A percentile compares a stretch with the other conserved stretches of the same genome.
Conservation (phyloP, 30 jellyfish, hydroid and myxozoan species). For the Aurelia aurita complex sp. Pacific region DNA sequence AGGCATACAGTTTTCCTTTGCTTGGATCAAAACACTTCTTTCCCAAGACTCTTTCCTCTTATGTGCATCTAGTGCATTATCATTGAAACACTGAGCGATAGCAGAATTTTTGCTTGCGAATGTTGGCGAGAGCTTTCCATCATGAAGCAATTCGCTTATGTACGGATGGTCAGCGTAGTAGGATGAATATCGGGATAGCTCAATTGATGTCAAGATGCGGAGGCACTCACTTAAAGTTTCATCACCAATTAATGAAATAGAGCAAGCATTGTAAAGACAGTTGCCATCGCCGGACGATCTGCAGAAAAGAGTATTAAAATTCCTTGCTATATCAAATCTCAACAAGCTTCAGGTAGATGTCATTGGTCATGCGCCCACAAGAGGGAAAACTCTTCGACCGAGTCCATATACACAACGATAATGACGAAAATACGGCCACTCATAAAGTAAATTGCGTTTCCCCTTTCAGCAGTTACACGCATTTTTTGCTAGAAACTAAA, state of each 20-base stretch:
- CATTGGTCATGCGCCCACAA: no score
- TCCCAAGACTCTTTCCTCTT: conserved; percentile 6
- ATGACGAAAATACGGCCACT: no score
- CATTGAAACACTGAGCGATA: conserved; percentile 5
- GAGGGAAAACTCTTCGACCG: no score
- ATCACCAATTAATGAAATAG: neutral
- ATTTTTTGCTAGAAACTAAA: no score
- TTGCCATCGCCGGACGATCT: conserved; percentile 5
- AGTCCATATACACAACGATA: no score
- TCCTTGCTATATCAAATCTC: no score
- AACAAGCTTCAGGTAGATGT: no score
- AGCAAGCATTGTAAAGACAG: neutral
- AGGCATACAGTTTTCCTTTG: neutral
- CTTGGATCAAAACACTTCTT: conserved; percentile 1
- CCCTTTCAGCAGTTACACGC: no score
- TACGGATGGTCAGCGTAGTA: conserved; percentile 7
- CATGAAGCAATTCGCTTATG: neutral
- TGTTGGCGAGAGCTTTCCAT: conserved; percentile 2
- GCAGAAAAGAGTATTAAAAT: neutral
- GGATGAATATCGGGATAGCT: conserved; percentile 8
- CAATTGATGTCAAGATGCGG: neutral
- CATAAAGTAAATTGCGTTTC: no score
- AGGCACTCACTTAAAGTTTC: conserved; percentile 2
- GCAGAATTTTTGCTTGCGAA: conserved; percentile 1
- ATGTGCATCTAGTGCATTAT: neutral